Conservation (phyloP, 2,888 invertebrate species). For the Hoplodrina blanda region DNA sequence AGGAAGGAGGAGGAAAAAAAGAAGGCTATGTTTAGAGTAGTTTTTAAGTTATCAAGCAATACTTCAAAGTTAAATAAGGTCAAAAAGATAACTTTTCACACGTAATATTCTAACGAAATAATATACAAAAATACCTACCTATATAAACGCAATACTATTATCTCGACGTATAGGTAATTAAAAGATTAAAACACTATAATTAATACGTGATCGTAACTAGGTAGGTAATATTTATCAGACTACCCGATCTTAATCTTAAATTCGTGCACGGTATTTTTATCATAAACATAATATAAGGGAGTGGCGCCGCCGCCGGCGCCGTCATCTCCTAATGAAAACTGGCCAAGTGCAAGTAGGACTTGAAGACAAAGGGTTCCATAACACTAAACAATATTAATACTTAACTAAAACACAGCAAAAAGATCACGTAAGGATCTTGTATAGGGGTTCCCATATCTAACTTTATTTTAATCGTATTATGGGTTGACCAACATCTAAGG, state of each 20-base stretch:
- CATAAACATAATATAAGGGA: background rate
- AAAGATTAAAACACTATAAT: conserved; percentile 18
- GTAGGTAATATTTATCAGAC: background rate
- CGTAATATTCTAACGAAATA: background rate
- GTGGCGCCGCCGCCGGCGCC: too few species aligned
- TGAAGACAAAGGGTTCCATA: too few species aligned
- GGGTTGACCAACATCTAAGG: too few species aligned
- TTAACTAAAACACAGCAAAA: too few species aligned
- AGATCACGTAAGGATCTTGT: too few species aligned
- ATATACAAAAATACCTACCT: background rate
- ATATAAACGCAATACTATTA: background rate
- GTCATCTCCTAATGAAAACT: too few species aligned
- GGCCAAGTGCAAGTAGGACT: too few species aligned
- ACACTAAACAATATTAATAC: too few species aligned
- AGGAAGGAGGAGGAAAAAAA: too few species aligned
- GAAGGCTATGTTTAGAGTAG: too few species aligned
- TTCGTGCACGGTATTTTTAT: background rate
- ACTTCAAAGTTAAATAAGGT: background rate
- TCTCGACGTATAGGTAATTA: conserved; percentile 7
- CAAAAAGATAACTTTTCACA: background rate
- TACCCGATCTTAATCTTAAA: conserved; percentile 2
- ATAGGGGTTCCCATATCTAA: too few species aligned
- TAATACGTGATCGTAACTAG: conserved; percentile 3
- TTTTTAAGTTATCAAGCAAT: background rate
- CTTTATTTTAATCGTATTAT: too few species aligned